These are phyloP conservation scores for Vicugna pacos DNA, from an alignment of 2,113 vertebrate species.

Conservation along the genomic window DNA sequence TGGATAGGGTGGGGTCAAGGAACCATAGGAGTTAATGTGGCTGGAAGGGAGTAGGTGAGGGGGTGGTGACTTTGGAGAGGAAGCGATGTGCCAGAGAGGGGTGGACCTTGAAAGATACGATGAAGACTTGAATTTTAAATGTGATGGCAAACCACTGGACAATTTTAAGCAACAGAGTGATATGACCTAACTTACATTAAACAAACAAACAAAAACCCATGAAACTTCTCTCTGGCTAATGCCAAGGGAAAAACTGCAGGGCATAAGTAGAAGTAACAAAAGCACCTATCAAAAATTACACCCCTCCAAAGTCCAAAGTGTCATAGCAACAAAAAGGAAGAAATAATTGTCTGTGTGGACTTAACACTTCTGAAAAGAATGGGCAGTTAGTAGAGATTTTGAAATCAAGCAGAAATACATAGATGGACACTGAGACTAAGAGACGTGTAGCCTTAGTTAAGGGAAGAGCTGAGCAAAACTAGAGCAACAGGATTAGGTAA, in stretches of 20 bases:
- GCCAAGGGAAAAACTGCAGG: neutral
- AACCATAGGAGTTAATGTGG: neutral
- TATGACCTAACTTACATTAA: neutral
- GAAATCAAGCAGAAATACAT: neutral
- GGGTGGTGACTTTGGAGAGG: neutral
- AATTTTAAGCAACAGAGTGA: neutral
- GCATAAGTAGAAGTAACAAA: neutral
- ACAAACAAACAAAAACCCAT: neutral
- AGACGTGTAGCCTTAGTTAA: neutral
- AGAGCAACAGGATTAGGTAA: neutral
- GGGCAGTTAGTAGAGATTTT: neutral
- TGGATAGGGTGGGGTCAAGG: neutral
- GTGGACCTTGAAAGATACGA: neutral
- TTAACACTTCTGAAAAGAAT: constrained; percentile 26
- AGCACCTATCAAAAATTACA: neutral
- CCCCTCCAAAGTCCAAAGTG: neutral
- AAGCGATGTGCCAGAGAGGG: neutral
- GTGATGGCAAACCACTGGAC: neutral
- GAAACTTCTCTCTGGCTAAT: neutral
- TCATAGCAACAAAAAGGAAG: neutral
- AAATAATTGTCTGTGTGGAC: neutral
- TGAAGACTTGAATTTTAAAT: neutral
- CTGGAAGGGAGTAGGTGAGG: neutral
- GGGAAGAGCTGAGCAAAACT: neutral
- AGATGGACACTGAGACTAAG: neutral